These are phyloP conservation scores for Acrocephalus arundinaceus DNA, from an alignment of 2,113 vertebrate species.

Conservation along the genomic window DNA sequence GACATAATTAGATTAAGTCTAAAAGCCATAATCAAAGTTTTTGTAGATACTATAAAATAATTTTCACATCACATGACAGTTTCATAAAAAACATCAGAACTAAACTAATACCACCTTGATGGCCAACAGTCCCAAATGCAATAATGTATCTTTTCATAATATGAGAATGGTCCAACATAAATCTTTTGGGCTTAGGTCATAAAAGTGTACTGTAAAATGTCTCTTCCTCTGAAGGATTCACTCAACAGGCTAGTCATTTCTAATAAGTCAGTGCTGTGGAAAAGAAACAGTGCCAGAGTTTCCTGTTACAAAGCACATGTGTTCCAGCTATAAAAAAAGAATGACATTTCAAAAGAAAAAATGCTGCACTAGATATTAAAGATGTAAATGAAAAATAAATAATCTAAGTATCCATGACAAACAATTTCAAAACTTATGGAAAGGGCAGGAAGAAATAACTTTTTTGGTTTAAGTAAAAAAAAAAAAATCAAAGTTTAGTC, in stretches of 20 bases:
- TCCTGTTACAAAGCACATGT: slow-evolving; percentile 6
- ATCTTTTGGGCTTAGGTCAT: background rate
- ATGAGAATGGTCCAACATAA: background rate
- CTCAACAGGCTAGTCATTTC: background rate
- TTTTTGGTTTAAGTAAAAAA: background rate
- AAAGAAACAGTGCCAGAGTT: slow-evolving; percentile 9
- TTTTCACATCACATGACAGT: background rate
- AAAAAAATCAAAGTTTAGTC: background rate
- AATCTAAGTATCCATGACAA: background rate
- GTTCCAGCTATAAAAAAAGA: slow-evolving; percentile 1
- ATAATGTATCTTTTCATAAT: background rate
- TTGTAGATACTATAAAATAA: background rate
- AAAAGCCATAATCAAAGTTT: background rate
- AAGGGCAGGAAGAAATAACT: background rate
- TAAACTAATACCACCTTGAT: background rate
- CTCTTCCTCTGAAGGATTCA: background rate
- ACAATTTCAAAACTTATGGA: background rate
- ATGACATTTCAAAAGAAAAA: background rate
- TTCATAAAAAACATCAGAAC: background rate
- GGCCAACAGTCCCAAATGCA: background rate
- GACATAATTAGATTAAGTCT: background rate
- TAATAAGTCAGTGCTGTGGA: slow-evolving; percentile 6
- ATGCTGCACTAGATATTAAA: background rate
- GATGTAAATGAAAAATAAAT: background rate
- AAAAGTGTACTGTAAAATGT: background rate